These are phyloP conservation scores for Macrobrachium rosenbergii DNA, from an alignment of 1,140 invertebrate species.

Conservation along the genomic window DNA sequence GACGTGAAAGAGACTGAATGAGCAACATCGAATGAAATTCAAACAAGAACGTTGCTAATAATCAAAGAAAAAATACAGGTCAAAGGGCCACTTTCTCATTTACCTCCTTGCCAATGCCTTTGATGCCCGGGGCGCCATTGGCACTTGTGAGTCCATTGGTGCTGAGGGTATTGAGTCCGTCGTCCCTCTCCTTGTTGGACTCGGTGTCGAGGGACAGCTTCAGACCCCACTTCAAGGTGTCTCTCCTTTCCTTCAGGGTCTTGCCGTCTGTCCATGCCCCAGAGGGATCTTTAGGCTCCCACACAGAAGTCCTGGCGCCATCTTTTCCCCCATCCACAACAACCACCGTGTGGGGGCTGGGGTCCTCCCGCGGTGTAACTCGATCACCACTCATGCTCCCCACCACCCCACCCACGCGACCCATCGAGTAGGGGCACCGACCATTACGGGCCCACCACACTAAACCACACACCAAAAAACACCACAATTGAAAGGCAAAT, in stretches of 20 bases:
- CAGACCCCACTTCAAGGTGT: conserved; percentile 65
- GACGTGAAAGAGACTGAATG: background rate
- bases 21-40: background rate
- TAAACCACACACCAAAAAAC: background rate
- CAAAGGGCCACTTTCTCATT: conserved; percentile 30
- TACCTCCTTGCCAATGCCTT: conserved; percentile 67
- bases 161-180: conserved; percentile 63
- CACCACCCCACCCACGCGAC: conserved; percentile 65
- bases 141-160: conserved; percentile 65
- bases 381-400: conserved; percentile 66
- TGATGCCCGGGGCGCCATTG: conserved; percentile 65
- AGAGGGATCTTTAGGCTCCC: conserved; percentile 64
- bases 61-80: background rate
- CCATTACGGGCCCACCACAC: conserved; percentile 36
- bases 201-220: conserved; percentile 66
- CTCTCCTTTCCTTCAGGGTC: conserved; percentile 63
- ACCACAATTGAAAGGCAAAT: background rate
- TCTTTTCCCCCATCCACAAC: conserved; percentile 65
- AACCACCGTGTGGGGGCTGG: conserved; percentile 62
- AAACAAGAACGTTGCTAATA: background rate
- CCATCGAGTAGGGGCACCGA: conserved; percentile 64
- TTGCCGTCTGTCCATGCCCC: conserved; percentile 65
- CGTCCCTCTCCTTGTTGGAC: conserved; percentile 61
- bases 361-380: conserved; percentile 66
- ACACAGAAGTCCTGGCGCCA: conserved; percentile 64